Percentiles rank a stretch among this genome's conserved stretches.
Conservation (phyloP, 2,888 invertebrate genomes). For the Diarsia brunnea region DNA sequence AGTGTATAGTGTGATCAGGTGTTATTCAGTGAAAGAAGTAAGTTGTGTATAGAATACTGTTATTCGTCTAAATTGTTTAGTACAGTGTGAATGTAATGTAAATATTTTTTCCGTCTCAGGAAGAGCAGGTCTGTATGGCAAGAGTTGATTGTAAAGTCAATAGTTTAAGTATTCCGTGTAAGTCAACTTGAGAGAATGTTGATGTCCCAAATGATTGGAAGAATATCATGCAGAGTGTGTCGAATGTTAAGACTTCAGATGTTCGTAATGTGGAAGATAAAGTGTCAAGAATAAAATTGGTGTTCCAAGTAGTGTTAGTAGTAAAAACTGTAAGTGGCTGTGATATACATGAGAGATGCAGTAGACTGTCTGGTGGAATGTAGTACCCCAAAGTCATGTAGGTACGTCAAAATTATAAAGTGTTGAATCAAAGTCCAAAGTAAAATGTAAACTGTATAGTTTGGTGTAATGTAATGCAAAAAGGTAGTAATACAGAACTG, state of each 20-base stretch:
- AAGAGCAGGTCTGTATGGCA: constrained; percentile 15
- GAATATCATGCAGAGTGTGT: constrained; percentile 36
- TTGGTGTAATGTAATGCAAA: neutral
- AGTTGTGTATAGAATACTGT: neutral
- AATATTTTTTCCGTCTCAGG: neutral
- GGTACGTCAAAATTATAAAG: neutral
- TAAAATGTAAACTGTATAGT: constrained; percentile 6
- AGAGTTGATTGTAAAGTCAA: constrained; percentile 16
- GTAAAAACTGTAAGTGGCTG: neutral
- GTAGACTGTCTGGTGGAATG: neutral
- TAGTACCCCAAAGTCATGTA: neutral
- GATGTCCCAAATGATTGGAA: constrained; percentile 2
- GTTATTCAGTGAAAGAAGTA: neutral
- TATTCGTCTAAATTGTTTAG: constrained; percentile 9
- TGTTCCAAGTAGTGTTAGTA: too few species aligned
- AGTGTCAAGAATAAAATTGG: neutral
- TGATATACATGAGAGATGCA: neutral
- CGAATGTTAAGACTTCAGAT: constrained; percentile 5
- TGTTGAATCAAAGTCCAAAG: neutral
- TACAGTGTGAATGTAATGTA: constrained; percentile 3
- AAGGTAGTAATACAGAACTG: too few species aligned
- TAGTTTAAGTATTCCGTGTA: constrained; percentile 9
- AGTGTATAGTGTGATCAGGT: neutral
- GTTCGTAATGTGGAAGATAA: neutral
- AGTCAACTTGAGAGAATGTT: neutral